Base-by-base conservation (phyloP, 2,888 invertebrate species). In the Epinotia bilunana region DNA sequence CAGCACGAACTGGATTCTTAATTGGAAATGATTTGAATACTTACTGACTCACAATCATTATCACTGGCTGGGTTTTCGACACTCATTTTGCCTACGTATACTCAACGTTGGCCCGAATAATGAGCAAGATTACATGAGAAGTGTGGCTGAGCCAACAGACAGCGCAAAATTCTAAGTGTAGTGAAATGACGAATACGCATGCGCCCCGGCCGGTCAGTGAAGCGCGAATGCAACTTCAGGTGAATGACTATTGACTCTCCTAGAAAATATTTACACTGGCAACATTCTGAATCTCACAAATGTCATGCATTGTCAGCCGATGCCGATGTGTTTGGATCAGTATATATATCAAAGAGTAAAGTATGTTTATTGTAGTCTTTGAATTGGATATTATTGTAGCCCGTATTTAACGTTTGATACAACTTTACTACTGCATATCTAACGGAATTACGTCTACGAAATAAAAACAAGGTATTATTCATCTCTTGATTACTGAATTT, bases 81-180 rank as follows among this genome's bases (percentile, higher is more conserved):
- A 89, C 95, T 96, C 96, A 96, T 96, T 94, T 93, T 94, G 94
- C 92, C 92, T 86, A 94, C 94, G 94, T 94, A 91, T 91, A 89
- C 87, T 84, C 81, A 83, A 87, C 89, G 88, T 87, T 88, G 84
- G 88, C 83, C 82, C 85, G 68, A 77, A 71, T 75, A 75, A 72
- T 67, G 75, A 75, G 67, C 12, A 82, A 86, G 86, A 89, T 90
- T 90, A 89, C 90, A 91, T 91, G 91, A 90, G 89, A 82, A 85
- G 81, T 81, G 81, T 81, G 78, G 77, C 78, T 77, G 80, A 72
- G 72, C 77, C 74, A 82, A 79, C 84, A 81, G 86, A 86, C 85
- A 88, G 75, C 75, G 74, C 71, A 88, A 28, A 83, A 90, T 91
- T 90, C 95, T 94, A 95, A 95, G 96, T 96, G 92, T 93, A 90